Evolutionary conservation across 2,888 invertebrate genomes (phyloP), one percentile per base, ranked within the genome.

Genomic region (Epistrophella euchroma): DNA sequence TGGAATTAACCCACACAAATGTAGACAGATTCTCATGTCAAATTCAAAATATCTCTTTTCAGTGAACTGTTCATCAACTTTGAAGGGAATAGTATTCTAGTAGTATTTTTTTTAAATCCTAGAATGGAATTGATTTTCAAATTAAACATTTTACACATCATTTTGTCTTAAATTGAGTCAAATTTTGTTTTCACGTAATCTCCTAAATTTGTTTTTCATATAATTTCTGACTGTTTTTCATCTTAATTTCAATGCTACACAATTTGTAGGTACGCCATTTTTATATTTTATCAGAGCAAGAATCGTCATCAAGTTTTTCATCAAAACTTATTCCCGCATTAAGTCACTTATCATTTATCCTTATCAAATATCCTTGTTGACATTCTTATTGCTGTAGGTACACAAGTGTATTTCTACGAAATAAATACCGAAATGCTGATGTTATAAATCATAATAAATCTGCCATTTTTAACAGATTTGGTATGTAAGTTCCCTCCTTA

Each of bases 381-480:
- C 56, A 35, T 17, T 28, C 15, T 32, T 32, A n/a, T 28, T 50
- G 55, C 32, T 7, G 32, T 5, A 28, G 5, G 25, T 19, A 55
- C 28, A 28, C 28, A 28, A 52, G 7, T 15, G 11, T 15, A 7
- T 28, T 52, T 35, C 13, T 35, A 35, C 13, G 6, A 58, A 3
- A 58, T 1, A 32, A 32, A 19, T 7, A 35, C 15, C n/a, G n/a
- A n/a, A 60, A 40, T 43, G 10, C 28, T 32, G 17, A 64, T 10
- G 13, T 58, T 19, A 37, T 37, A 19, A 60, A 37, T 35, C 37
- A 15, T 64, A 28, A 64, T 64, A 43, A 43, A 47, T 64, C 9
- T 15, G 19, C 35, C 45, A 43, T 62, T 40, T 43, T 22, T 43
- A 40, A n/a, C 5, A 35, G 19, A 66, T 47, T n/a, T n/a, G n/a